These are phyloP conservation scores for Pasiphila rectangulata DNA, from an alignment of 2,888 invertebrate species.

Conservation along the genomic window DNA sequence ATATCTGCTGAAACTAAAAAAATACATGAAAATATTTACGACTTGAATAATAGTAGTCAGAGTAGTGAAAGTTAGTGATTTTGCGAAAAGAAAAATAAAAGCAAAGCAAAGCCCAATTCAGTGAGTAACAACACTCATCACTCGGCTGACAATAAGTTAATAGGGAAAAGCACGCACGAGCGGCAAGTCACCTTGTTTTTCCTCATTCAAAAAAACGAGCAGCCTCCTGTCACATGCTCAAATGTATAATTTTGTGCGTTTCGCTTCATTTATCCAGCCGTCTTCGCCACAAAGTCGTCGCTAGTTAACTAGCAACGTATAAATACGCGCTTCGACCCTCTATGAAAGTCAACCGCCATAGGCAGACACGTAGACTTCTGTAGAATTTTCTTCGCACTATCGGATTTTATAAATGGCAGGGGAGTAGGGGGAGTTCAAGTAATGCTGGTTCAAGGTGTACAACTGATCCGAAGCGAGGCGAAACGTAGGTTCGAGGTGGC, in stretches of 20 bases:
- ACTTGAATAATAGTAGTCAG: no score
- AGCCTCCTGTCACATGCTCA: conserved; percentile 56
- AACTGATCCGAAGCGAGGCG: conserved; percentile 57
- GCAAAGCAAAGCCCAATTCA: conserved; percentile 16
- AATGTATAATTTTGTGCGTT: conserved; percentile 67
- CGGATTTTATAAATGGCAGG: conserved; percentile 39
- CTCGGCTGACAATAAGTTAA: conserved; percentile 42
- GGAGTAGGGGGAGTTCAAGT: conserved; percentile 55
- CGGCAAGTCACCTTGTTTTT: conserved; percentile 51
- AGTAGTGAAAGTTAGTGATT: no score
- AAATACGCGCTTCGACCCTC: conserved; percentile 63
- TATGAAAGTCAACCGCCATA: conserved; percentile 50
- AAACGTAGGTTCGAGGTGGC: conserved; percentile 65
- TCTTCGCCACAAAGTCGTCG: conserved; percentile 63
- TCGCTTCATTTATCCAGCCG: conserved; percentile 65
- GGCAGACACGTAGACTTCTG: conserved; percentile 52
- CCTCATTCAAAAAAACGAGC: conserved; percentile 43
- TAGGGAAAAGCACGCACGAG: conserved; percentile 46
- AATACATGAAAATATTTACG: no score
- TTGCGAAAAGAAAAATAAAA: conserved; percentile 20
- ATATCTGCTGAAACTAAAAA: conserved; percentile 1
- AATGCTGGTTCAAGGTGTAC: conserved; percentile 46
- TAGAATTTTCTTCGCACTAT: conserved; percentile 43
- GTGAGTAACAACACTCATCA: conserved; percentile 30
- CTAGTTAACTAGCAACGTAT: conserved; percentile 65